Base-by-base conservation (phyloP, 2,888 invertebrate genomes). In the Bimastos eiseni region DNA sequence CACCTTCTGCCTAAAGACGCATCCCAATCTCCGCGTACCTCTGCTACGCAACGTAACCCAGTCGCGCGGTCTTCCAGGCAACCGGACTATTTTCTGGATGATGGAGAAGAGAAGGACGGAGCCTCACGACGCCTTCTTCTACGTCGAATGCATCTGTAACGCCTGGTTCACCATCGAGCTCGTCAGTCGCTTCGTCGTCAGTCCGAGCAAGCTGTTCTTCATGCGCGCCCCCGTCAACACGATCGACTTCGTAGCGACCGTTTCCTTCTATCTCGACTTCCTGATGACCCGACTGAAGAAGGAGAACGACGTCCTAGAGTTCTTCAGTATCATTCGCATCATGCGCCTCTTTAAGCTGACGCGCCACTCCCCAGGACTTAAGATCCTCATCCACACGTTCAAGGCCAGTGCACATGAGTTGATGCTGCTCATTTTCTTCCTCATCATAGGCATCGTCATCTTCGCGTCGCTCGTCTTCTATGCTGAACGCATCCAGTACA, bases 311-410 rank as follows among this genome's bases (percentile, higher is more conserved):
- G 41, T 91, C 33, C 88, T 91, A 13, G 91, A 91, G 90, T 91
- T 91, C 90, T 91, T 91, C 91, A 91, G 91, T 90, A 91, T 91
- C 91, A 91, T 91, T 88, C 84, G 91, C 33, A 91, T 91, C 90
- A 91, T 91, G 91, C 37, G 91, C 13, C 91, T 91, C n/a, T 91
- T 91, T 90, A 91, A 91, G 88, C 91, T 91, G 36, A 91, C 91
- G 33, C 70, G 91, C 6, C 91, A 91, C 90, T 90, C 90, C 0
- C 91, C 89, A 0, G 91, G 91, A 2, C 90, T 91, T 8, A 98
- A 98, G 95, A 99, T 99, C 93, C 96, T 99, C 93, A 98, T 98
- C 94, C 98, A 98, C 95, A 99, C 98, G 0, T 99, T 99, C 96
- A 98, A 98, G 95, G 99, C 99, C 92, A 97, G 97, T 30, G 98